Evolutionary conservation across 1,140 invertebrate species (phyloP), one percentile per base, ranked within the genome.

Genomic region (Hyles vespertilio): DNA sequence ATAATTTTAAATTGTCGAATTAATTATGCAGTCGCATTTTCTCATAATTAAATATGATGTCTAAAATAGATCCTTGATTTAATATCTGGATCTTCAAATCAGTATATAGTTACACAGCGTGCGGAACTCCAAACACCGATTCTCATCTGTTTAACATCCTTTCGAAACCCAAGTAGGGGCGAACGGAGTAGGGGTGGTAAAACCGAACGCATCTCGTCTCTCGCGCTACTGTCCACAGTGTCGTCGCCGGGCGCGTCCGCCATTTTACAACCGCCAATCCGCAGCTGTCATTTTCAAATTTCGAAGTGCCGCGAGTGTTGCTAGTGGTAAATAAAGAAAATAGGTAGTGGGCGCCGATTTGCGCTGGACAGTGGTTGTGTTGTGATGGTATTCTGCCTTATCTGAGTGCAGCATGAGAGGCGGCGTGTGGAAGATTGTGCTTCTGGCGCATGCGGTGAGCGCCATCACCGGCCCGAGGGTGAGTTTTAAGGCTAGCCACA

Each of bases 391-490:
- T 78, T 85, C 80, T 70, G 82, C 79, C 73, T 79, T 85, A 67
- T 32, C 56, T 64, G 82, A 82, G 83, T 79, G 80, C 74, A 88
- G 75, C 77, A 86, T 88, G 85, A 88, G 77, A 74, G 74, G 79
- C 65, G 76, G 73, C 71, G 67, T 86, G 73, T 85, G 72, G 63
- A 65, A 72, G 62, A 74, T 83, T 61, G 61, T 88, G 70, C 58
- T 87, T 58, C 73, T 88, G 81, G 84, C 81, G 80, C 83, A 81
- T 69, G 70, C 72, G 46, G 84, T 78, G 66, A 77, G 69, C 63
- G 84, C 84, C 73, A 87, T 87, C 53, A 87, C 84, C 61, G 83
- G 76, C 75, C 84, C 83, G 40, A 86, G 80, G 70, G 84, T 87
- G 55, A 71, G 79, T 79, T 48, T 34, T 40, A 40, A 22, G 22